Evolutionary conservation across 2,113 vertebrate species (phyloP).

Genomic region (Lampris megalopsis): DNA sequence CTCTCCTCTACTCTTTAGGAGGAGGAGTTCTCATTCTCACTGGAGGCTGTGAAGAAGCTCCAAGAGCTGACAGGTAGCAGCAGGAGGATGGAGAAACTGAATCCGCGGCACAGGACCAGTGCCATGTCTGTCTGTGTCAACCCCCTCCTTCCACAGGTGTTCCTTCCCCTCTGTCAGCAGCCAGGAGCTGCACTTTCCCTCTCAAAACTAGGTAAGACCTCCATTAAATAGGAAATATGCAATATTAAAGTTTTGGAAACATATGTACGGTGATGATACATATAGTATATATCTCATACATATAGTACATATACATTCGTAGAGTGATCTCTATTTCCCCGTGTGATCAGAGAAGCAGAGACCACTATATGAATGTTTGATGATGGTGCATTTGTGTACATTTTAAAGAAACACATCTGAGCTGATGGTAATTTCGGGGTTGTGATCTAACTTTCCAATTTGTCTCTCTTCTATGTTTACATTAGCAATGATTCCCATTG

Average conservation of each 20-base stretch:
- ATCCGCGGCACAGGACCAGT: constrained; percentile 7
- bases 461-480: constrained; percentile 16
- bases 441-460: background rate
- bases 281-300: too few relatives aligned
- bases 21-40: constrained; percentile 80
- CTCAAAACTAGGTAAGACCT: constrained; percentile 78
- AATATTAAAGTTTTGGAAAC: too few relatives aligned
- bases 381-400: background rate
- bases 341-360: too few relatives aligned
- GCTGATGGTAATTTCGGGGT: background rate
- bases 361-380: too few relatives aligned
- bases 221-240: too few relatives aligned
- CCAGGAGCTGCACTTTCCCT: constrained; percentile 72
- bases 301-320: too few relatives aligned
- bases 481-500: constrained; percentile 69
- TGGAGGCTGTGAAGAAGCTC: constrained; percentile 86
- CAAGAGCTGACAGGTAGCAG: constrained; percentile 69
- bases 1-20: constrained; percentile 74
- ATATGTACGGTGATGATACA: too few relatives aligned
- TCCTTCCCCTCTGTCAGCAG: constrained; percentile 78
- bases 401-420: background rate
- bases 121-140: constrained; percentile 65
- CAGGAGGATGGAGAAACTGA: constrained; percentile 3
- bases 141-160: constrained; percentile 81
- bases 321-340: too few relatives aligned